Evolutionary conservation across 2,113 vertebrate species (phyloP).

Genomic region (Cygnus buccinator): DNA sequence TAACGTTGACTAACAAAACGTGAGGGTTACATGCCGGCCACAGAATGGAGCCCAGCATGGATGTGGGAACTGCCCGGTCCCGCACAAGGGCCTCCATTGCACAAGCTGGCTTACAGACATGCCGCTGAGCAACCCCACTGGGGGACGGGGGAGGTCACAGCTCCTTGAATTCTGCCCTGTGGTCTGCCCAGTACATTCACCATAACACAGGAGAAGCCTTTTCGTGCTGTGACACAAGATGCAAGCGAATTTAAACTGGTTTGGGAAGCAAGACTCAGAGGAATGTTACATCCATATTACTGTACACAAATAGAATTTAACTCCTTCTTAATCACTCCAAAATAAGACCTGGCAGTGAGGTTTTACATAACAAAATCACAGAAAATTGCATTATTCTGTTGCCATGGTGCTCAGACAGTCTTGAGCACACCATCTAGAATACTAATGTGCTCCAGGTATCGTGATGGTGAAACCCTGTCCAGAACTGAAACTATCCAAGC

Average conservation of each 20-base stretch:
- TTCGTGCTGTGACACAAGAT: background rate
- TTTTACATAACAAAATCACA: slow-evolving; percentile 51
- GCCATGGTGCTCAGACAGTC: slow-evolving; percentile 29
- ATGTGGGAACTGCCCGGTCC: background rate
- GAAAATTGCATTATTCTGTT: slow-evolving; percentile 29
- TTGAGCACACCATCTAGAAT: background rate
- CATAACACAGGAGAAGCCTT: background rate
- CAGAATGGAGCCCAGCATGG: background rate
- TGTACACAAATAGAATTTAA: slow-evolving; percentile 13
- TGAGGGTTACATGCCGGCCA: background rate
- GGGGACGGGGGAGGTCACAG: background rate
- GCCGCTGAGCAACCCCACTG: background rate
- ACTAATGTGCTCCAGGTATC: background rate
- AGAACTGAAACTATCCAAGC: background rate
- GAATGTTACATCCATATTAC: background rate
- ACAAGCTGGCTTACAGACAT: background rate
- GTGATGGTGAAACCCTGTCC: background rate
- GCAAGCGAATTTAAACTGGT: background rate
- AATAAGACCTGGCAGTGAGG: background rate
- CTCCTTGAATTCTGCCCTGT: background rate
- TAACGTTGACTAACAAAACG: background rate
- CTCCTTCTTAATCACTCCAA: background rate
- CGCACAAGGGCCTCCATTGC: background rate
- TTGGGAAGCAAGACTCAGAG: background rate
- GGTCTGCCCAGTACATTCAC: background rate